Base-by-base conservation (phyloP, 2,888 invertebrate species). In the Ophion obscuratus region DNA sequence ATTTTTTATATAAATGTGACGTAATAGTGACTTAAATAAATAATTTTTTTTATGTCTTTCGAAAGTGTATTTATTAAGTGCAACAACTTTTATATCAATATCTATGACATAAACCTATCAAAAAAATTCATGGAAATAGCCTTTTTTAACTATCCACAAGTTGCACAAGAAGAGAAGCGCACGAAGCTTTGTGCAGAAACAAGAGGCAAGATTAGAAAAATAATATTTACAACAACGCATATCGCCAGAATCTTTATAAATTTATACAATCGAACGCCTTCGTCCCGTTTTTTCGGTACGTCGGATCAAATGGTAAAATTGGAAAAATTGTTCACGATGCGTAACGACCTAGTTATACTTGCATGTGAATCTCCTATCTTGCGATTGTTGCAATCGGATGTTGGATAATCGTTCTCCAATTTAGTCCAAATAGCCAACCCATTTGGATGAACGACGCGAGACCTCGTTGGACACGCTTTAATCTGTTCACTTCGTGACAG, bases 401-500 rank as follows among this genome's bases (percentile, higher is more conserved):
- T 81, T 70, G 61, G 31, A 66, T 27, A 76, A 81, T 64, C 61
- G 76, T 76, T 36, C 57, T 83, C 61, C 53, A 74, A 79, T 83
- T 83, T 20, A 61, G 53, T 64, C 24, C 17, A 61, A 85, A 85
- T 81, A 14, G 70, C 31, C 66, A 62, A 83, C 36, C 68, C 40
- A 67, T 68, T 66, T 76, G 47, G 62, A 57, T 40, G 70, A 84
- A 78, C 71, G 66, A 31, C n/a, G 67, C 11, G 74, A 74, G 73
- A 53, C 27, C n/a, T 31, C n/a, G 70, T 47, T 47, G 11, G 73
- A 78, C 81, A 62, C 73, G 64, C n/a, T 57, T 80, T 62, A 64
- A 80, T 53, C 57, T 66, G 73, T 66, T 27, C 9, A 80, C 53
- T 57, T 27, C 59, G 17, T 40, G 40, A 47, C 47, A 2, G 47